These are phyloP conservation scores for Diuraphis noxia DNA, from an alignment of 1,140 invertebrate species.

Conservation along the genomic window DNA sequence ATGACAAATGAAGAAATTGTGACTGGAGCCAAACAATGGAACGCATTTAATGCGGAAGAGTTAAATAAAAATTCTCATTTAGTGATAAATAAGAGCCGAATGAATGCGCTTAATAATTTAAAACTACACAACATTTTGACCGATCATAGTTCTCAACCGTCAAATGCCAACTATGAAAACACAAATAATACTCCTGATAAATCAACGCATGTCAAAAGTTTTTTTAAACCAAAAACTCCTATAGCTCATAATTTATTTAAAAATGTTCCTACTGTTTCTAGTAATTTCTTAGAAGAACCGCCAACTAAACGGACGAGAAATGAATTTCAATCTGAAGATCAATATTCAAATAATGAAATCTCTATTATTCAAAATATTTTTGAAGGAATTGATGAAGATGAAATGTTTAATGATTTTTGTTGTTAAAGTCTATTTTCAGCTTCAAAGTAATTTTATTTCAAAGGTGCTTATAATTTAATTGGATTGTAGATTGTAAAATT, in stretches of 20 bases:
- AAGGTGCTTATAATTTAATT: slow-evolving; percentile 26
- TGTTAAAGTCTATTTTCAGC: not conserved
- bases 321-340: not conserved
- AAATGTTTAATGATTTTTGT: slow-evolving; percentile 48
- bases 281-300: slow-evolving; percentile 1
- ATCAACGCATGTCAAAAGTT: not conserved
- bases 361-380: slow-evolving; percentile 41
- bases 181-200: not conserved
- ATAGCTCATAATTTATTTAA: slow-evolving; percentile 8
- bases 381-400: slow-evolving; percentile 37
- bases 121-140: not conserved
- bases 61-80: not conserved
- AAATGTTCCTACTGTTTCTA: not conserved
- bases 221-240: slow-evolving; percentile 37
- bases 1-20: slow-evolving; percentile 36
- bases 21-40: not conserved
- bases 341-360: not conserved
- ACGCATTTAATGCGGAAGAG: not conserved
- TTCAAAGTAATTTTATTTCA: not conserved
- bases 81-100: not conserved
- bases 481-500: not conserved
- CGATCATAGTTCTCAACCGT: not conserved
- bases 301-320: slow-evolving; percentile 21
- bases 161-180: not conserved
- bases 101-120: not conserved